Evolutionary conservation across 2,888 invertebrate species (phyloP).

Genomic region (Drosophila buzzatii): DNA sequence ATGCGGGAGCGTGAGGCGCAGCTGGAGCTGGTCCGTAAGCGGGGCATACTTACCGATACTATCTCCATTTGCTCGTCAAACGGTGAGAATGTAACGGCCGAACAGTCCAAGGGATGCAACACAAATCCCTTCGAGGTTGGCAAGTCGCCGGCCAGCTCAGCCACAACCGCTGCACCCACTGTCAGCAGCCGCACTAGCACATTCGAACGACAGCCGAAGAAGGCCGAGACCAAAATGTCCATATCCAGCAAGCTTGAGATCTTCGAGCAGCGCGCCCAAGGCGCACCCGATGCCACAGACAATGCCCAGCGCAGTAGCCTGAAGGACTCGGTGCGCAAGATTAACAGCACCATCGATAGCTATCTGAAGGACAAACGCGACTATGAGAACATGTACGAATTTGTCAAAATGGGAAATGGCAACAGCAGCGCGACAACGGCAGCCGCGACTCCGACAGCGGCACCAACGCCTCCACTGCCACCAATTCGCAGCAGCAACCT

Average conservation of each 20-base stretch:
- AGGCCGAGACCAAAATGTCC: slow-evolving; percentile 77
- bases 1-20: slow-evolving; percentile 92
- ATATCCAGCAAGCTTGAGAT: slow-evolving; percentile 83
- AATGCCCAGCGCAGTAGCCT: slow-evolving; percentile 80
- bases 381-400: slow-evolving; percentile 84
- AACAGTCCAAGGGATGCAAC: slow-evolving; percentile 51
- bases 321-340: slow-evolving; percentile 85
- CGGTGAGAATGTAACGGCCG: slow-evolving; percentile 83
- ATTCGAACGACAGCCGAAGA: slow-evolving; percentile 82
- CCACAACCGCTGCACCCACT: slow-evolving; percentile 9
- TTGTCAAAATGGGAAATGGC: slow-evolving; percentile 75
- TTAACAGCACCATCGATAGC: slow-evolving; percentile 85
- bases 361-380: slow-evolving; percentile 85
- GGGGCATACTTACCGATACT: slow-evolving; percentile 84
- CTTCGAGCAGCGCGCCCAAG: slow-evolving; percentile 76
- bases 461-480: slow-evolving; percentile 79
- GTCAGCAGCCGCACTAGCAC: slow-evolving; percentile 81
- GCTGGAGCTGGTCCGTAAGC: slow-evolving; percentile 87
- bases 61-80: slow-evolving; percentile 86
- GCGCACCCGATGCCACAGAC: slow-evolving; percentile 48
- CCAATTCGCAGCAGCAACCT: slow-evolving; percentile 78
- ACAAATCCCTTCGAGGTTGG: slow-evolving; percentile 57
- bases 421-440: slow-evolving; percentile 25
- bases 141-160: slow-evolving; percentile 28
- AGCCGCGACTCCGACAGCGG: slow-evolving; percentile 7